Conservation (phyloP, 1,140 invertebrate species). For the Lerema accius region DNA sequence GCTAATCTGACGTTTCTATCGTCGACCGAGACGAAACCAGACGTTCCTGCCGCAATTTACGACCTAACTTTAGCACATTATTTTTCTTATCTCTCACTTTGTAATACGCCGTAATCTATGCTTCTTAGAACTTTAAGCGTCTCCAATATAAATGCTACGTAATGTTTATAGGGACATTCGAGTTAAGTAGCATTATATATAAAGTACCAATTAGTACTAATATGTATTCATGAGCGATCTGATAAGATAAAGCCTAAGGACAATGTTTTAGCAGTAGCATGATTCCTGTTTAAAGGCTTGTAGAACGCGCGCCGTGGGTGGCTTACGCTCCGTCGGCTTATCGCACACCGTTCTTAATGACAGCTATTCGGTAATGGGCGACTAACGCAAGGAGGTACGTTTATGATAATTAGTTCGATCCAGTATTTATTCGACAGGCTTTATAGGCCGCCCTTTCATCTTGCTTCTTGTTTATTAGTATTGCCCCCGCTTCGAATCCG, state of each 20-base stretch:
- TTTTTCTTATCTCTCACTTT: constrained; percentile 67
- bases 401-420: constrained; percentile 78
- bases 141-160: constrained; percentile 24
- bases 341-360: constrained; percentile 66
- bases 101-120: constrained; percentile 60
- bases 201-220: constrained; percentile 55
- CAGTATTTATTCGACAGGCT: constrained; percentile 72
- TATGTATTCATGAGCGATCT: constrained; percentile 60
- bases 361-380: constrained; percentile 74
- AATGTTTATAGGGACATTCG: constrained; percentile 31
- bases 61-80: constrained; percentile 71
- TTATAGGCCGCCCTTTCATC: constrained; percentile 69
- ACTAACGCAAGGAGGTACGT: constrained; percentile 63
- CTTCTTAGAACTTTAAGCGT: constrained; percentile 39
- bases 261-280: constrained; percentile 62
- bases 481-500: constrained; percentile 55
- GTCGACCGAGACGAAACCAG: constrained; percentile 60
- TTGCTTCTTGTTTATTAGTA: constrained; percentile 67
- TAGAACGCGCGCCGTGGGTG: constrained; percentile 60
- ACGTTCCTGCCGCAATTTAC: constrained; percentile 71
- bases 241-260: constrained; percentile 56
- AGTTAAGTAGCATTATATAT: constrained; percentile 50
- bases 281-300: constrained; percentile 57
- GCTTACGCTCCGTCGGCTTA: constrained; percentile 56
- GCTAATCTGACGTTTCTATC: constrained; percentile 72